A percentile compares a stretch with the other conserved stretches of the same genome.
These are phyloP conservation scores for Teleiodes luculella DNA, from an alignment of 2,888 invertebrate genomes.

Conservation along the genomic window DNA sequence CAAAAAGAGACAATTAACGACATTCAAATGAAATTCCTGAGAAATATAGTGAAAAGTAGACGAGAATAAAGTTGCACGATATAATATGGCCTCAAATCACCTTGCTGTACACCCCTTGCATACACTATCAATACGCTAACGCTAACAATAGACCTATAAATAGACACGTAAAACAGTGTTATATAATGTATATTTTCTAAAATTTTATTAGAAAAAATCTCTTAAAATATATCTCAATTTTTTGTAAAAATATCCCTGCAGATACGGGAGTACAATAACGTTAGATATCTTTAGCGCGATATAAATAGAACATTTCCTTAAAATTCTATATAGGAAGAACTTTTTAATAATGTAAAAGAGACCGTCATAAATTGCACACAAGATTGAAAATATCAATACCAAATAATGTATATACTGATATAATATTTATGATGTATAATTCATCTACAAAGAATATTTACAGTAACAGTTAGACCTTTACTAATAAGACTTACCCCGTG, in stretches of 20 bases:
- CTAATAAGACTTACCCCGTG: constrained; percentile 1
- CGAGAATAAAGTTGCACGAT: background rate
- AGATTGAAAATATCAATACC: constrained; percentile 53
- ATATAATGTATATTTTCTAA: constrained; percentile 54
- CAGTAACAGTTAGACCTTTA: constrained; percentile 14
- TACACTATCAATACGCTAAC: constrained; percentile 41
- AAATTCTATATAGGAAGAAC: constrained; percentile 69
- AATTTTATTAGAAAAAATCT: constrained; percentile 72
- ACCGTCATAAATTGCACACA: constrained; percentile 72
- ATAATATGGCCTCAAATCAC: background rate
- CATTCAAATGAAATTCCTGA: no score
- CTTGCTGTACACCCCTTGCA: background rate
- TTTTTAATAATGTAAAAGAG: constrained; percentile 60
- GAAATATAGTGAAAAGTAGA: background rate
- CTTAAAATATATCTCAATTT: constrained; percentile 76
- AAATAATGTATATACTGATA: constrained; percentile 43
- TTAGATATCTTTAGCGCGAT: constrained; percentile 51
- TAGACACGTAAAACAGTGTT: constrained; percentile 69
- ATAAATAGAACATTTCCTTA: constrained; percentile 71
- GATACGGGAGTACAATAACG: constrained; percentile 44
- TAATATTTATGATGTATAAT: constrained; percentile 28
- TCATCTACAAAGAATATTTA: constrained; percentile 16
- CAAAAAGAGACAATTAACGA: no score
- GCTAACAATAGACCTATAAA: constrained; percentile 58
- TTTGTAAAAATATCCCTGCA: constrained; percentile 48